Base-by-base conservation (phyloP, 2,113 vertebrate species). In the Microtus pennsylvanicus region DNA sequence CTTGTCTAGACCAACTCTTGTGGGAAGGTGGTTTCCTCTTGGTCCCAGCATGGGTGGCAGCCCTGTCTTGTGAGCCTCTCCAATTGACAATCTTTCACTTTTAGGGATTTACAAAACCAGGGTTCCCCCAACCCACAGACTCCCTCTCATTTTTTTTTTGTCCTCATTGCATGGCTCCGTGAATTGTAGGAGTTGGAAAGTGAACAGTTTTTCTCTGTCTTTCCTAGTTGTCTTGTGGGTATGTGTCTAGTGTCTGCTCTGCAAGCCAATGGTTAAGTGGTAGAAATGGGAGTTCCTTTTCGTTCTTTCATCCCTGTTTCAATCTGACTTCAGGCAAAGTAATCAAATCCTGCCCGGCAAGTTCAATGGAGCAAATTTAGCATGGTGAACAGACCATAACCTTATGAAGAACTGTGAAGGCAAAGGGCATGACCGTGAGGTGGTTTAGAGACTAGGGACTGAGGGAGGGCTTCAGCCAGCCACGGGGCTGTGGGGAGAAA, bases 1-100 rank as follows among this genome's bases (percentile, higher is more conserved):
- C 89, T 94, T 91, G 97, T 98, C 97, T 97, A 93, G 97, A 95
- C 95, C 90, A 11, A 0, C 30, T 97, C 94, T 97, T 97, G 94
- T 81, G 52, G 89, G n/a, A 92, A 94, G 63, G 47, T 91, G 97
- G 63, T 65, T 97, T 93, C 96, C 65, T 85, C 8, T 0, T 1
- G 96, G 96, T 87, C 96, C 95, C 91, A 22, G 1, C 12, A 50
- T 22, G 95, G 69, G 45, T 96, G 94, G 91, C 92, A 97, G 91
- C 30, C 67, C 61, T 63, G 67, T 70, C 35, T 24, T 0, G 0
- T 38, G 87, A 94, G 47, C 26, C 50, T 87, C 21, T 75, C 69
- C 50, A 13, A 12, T 69, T 75, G 75, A 47, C 35, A 89, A 45
- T 58, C 50, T 91, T 92, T 88, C 77, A 74, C n/a, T 87, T 89